Conservation (phyloP, 92 coral and sea anemone species). For the Montipora capitata region DNA sequence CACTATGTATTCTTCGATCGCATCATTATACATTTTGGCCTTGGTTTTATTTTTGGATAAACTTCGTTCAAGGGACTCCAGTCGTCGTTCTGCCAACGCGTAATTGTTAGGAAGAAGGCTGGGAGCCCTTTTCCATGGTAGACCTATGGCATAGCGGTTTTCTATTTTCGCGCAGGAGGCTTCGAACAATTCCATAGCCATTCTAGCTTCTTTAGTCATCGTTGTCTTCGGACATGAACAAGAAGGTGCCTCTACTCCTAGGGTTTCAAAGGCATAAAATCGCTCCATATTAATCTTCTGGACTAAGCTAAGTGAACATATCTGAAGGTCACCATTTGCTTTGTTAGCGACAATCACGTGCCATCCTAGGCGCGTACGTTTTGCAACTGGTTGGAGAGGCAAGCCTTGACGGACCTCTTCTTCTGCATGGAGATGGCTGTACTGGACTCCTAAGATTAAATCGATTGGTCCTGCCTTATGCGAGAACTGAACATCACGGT, state of each 20-base stretch:
- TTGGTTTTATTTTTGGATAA: constrained; percentile 32
- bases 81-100: constrained; percentile 43
- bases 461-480: constrained; percentile 64
- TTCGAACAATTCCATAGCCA: constrained; percentile 62
- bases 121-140: constrained; percentile 58
- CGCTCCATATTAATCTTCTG: constrained; percentile 8
- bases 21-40: constrained; percentile 53
- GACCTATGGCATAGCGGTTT: constrained; percentile 40
- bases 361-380: constrained; percentile 37
- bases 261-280: constrained; percentile 62
- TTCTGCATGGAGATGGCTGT: constrained; percentile 64
- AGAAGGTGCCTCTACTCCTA: constrained; percentile 53
- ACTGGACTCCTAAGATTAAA: constrained; percentile 64
- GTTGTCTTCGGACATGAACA: constrained; percentile 57
- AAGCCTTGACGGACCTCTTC: not conserved
- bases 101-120: constrained; percentile 54
- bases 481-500: constrained; percentile 33
- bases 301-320: constrained; percentile 14
- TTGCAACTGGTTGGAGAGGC: not conserved
- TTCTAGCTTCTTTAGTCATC: constrained; percentile 41
- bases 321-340: not conserved
- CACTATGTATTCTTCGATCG: constrained; percentile 36
- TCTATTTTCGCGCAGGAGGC: constrained; percentile 30
- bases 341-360: constrained; percentile 34
- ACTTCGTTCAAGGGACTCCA: constrained; percentile 46